phyloP scores from a whole-genome alignment of 2,888 invertebrate genomes.

The Meloe dianella region DNA sequence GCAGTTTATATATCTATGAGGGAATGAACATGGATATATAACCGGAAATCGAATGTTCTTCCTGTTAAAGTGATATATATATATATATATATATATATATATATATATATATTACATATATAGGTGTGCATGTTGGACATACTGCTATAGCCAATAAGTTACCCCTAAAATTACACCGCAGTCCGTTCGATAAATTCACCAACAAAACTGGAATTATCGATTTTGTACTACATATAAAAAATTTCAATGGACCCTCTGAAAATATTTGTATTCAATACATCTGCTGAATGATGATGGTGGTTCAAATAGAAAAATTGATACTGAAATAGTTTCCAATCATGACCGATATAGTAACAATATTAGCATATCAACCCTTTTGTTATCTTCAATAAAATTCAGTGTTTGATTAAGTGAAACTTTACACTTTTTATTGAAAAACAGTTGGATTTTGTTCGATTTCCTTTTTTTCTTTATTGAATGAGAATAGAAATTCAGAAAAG shows the following conservation, averaged over 20 bases:
- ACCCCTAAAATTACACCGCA: not conserved
- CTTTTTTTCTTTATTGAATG: too few species aligned
- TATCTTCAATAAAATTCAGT: not conserved
- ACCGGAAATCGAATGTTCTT: slow-evolving; percentile 40
- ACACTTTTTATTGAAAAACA: too few species aligned
- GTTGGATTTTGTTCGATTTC: too few species aligned
- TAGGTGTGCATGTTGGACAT: slow-evolving; percentile 1
- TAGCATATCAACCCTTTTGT: not conserved
- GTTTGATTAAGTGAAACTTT: too few species aligned
- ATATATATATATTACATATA: slow-evolving; percentile 11
- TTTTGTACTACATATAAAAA: not conserved
- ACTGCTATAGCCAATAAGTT: not conserved
- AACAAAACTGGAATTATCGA: not conserved
- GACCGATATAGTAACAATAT: not conserved
- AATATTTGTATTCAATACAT: not conserved
- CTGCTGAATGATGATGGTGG: not conserved
- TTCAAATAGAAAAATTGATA: not conserved
- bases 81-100: slow-evolving; percentile 2
- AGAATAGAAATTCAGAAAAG: too few species aligned
- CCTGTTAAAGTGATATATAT: slow-evolving; percentile 34
- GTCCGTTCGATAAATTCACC: not conserved
- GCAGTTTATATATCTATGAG: not conserved
- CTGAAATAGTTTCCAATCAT: not conserved
- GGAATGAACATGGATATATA: slow-evolving; percentile 19
- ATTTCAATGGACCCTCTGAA: not conserved